Evolutionary conservation across 2,797 vertebrate species (phyloP).

Genomic region (Enteromius anoplus): DNA sequence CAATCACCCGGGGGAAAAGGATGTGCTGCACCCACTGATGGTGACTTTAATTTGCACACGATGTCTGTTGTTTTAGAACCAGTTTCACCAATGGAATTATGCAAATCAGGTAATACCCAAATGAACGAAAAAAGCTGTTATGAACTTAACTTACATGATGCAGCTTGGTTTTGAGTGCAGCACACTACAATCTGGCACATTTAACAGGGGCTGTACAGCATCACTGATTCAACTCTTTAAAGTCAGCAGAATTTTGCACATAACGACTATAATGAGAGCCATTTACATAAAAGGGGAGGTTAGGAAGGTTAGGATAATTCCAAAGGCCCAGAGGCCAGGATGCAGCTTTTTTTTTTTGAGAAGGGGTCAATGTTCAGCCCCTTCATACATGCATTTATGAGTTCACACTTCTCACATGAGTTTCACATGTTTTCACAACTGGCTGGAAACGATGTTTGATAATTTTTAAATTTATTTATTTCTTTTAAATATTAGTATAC

Average conservation of each 20-base stretch:
- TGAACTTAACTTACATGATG: neutral
- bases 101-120: slow-evolving; percentile 16
- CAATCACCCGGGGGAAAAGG: neutral
- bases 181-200: neutral
- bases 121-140: neutral
- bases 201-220: neutral
- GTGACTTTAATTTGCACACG: neutral
- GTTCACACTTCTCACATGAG: neutral
- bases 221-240: neutral
- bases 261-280: neutral
- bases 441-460: neutral
- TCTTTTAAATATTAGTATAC: neutral
- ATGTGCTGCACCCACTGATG: slow-evolving; percentile 1
- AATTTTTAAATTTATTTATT: too few relatives aligned
- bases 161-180: neutral
- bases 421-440: neutral
- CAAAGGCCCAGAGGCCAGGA: too few relatives aligned
- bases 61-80: neutral
- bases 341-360: too few relatives aligned
- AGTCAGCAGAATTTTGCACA: neutral
- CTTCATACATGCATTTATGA: neutral
- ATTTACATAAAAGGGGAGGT: neutral
- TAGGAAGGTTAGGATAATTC: too few relatives aligned
- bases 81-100: slow-evolving; percentile 3
- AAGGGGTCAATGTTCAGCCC: too few relatives aligned